phyloP scores from a whole-genome alignment of 2,888 invertebrate species.

The Andrena haemorrhoa region DNA sequence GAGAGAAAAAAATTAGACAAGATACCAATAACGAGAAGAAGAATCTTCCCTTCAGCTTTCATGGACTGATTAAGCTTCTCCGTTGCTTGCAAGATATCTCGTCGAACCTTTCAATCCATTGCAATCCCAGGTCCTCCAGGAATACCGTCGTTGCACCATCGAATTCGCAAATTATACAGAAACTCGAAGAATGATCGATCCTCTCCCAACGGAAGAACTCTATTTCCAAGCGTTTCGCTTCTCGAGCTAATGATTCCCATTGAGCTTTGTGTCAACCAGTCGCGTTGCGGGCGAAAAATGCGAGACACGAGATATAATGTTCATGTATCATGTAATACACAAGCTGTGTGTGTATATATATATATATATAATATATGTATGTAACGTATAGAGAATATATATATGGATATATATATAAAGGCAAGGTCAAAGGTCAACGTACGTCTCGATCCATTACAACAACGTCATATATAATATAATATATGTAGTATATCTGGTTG shows the following conservation, averaged over 20 bases:
- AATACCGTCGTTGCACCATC: background rate
- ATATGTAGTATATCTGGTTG: constrained; percentile 64
- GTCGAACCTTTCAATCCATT: background rate
- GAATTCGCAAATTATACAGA: constrained; percentile 1
- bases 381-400: constrained; percentile 30
- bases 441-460: constrained; percentile 75
- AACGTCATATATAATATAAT: constrained; percentile 62
- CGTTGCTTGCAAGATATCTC: background rate
- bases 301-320: background rate
- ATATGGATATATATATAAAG: constrained; percentile 64
- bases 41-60: background rate
- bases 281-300: constrained; percentile 41
- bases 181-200: background rate
- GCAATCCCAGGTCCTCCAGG: background rate
- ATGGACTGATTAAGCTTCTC: background rate
- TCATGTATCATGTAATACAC: constrained; percentile 15
- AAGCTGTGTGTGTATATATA: constrained; percentile 54
- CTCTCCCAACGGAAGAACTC: background rate
- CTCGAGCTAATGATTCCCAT: background rate
- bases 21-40: background rate
- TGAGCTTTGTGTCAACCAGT: constrained; percentile 66
- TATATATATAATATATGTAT: constrained; percentile 34
- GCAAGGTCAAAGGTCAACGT: constrained; percentile 74
- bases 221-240: constrained; percentile 12
- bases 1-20: background rate